Evolutionary conservation across 2,888 invertebrate species (phyloP).

Genomic region (Stenotaenia linearis): DNA sequence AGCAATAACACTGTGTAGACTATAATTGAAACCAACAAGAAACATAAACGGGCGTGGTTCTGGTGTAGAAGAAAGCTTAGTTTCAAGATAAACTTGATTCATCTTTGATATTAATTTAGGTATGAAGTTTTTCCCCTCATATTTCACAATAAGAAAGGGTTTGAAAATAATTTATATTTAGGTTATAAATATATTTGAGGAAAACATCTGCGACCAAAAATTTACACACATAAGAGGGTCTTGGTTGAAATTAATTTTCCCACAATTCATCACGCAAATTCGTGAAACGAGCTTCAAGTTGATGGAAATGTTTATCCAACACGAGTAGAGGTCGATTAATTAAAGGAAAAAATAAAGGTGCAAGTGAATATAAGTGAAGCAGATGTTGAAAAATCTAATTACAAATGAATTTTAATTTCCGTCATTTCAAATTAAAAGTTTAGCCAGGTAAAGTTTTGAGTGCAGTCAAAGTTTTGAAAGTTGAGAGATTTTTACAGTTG

Average conservation of each 20-base stretch:
- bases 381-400: constrained; percentile 26
- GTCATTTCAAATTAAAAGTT: constrained; percentile 20
- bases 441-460: background rate
- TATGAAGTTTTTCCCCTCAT: background rate
- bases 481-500: background rate
- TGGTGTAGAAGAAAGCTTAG: background rate
- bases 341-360: background rate
- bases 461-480: background rate
- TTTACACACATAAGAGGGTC: background rate
- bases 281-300: background rate
- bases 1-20: background rate
- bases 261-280: constrained; percentile 3
- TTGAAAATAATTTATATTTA: background rate
- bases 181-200: background rate
- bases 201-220: constrained; percentile 26
- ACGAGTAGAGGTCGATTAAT: background rate
- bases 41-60: background rate
- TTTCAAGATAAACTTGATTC: constrained; percentile 17
- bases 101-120: constrained; percentile 16
- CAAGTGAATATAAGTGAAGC: background rate
- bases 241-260: constrained; percentile 14
- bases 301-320: constrained; percentile 15
- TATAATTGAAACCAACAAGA: constrained; percentile 11
- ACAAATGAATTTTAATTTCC: constrained; percentile 16
- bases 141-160: background rate